phyloP scores from a whole-genome alignment of 2,113 vertebrate genomes.

The Platanista minor region DNA sequence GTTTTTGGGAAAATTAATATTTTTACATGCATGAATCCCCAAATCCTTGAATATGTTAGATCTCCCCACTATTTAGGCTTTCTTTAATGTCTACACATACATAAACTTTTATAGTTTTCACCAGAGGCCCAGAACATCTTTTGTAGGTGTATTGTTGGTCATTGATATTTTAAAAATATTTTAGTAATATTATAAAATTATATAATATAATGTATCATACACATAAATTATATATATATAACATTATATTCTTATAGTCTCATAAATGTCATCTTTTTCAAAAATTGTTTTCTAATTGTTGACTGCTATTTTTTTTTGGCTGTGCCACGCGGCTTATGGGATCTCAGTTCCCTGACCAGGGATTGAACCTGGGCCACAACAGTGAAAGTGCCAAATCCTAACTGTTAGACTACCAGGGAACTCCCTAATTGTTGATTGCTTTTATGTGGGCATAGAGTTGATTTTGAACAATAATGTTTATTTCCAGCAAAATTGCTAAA shows the following conservation, averaged over 20 bases:
- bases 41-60: not conserved
- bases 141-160: not conserved
- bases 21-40: not conserved
- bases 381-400: not conserved
- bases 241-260: not conserved
- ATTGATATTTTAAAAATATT: not conserved
- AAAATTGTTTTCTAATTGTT: not conserved
- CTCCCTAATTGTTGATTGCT: not conserved
- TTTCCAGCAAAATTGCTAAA: not conserved
- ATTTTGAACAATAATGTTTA: not conserved
- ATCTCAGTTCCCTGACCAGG: not conserved
- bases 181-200: not conserved
- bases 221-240: not conserved
- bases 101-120: not conserved
- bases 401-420: not conserved
- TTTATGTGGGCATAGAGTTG: not conserved
- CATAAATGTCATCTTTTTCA: not conserved
- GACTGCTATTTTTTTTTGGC: not conserved
- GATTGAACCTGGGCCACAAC: not conserved
- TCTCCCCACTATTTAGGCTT: not conserved
- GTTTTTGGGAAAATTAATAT: not conserved
- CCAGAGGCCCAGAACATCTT: not conserved
- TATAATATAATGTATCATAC: not conserved
- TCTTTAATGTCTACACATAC: not conserved
- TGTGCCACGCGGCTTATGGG: rapidly evolving